These are phyloP conservation scores for Grallaria varia DNA, from an alignment of 2,113 vertebrate genomes.

Conservation along the genomic window DNA sequence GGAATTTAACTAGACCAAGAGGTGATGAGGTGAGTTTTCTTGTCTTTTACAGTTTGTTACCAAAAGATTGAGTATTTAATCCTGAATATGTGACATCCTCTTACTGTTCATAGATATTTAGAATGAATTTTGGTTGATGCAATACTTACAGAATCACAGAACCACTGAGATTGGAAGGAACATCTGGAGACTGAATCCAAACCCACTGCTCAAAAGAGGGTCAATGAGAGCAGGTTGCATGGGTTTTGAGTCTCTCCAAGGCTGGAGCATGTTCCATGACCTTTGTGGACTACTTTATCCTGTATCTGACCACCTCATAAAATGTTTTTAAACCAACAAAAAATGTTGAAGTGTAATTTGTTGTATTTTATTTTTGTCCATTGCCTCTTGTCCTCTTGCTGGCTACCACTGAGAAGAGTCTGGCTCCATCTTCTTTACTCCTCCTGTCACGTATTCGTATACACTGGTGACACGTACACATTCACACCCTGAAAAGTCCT, in stretches of 20 bases:
- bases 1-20: constrained; percentile 66
- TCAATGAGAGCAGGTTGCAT: background rate
- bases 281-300: background rate
- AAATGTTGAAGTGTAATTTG: background rate
- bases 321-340: background rate
- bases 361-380: background rate
- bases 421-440: background rate
- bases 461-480: background rate
- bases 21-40: constrained; percentile 72
- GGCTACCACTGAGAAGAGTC: background rate
- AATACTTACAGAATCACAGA: background rate
- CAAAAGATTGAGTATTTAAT: background rate
- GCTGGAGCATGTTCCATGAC: background rate
- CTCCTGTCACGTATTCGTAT: background rate
- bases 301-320: background rate
- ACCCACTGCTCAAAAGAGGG: background rate
- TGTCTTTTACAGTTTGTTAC: background rate
- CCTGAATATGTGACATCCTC: background rate
- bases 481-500: background rate
- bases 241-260: background rate
- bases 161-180: background rate
- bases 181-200: background rate
- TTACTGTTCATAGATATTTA: background rate
- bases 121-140: background rate
- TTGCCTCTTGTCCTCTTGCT: background rate